Percentiles rank a stretch among this genome's conserved stretches.
These are phyloP conservation scores for Poliocrania exsul DNA, from an alignment of 2,797 vertebrate species.

Conservation along the genomic window DNA sequence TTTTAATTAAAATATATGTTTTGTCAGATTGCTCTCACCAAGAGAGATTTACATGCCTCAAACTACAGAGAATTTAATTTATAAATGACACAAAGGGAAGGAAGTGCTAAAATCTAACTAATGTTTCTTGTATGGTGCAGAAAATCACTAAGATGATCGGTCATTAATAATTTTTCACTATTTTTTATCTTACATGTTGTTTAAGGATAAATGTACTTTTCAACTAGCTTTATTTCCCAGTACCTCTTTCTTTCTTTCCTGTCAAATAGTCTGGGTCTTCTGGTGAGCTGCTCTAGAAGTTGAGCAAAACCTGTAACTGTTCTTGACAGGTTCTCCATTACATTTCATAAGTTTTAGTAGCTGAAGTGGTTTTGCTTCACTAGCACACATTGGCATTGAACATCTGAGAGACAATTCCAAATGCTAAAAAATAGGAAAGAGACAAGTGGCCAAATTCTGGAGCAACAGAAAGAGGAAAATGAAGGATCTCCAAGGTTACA, in stretches of 20 bases:
- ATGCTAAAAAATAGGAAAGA: neutral
- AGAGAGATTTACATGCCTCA: neutral
- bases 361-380: neutral
- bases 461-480: neutral
- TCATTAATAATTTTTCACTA: neutral
- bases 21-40: neutral
- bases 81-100: neutral
- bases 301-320: neutral
- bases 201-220: neutral
- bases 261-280: neutral
- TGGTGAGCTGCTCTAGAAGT: neutral
- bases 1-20: slow-evolving; percentile 9
- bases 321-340: neutral
- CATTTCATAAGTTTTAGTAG: neutral
- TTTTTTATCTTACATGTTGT: neutral
- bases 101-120: neutral
- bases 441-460: neutral
- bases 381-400: neutral
- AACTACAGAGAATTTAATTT: neutral
- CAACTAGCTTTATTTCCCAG: neutral
- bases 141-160: neutral
- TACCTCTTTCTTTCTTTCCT: neutral
- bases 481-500: neutral
- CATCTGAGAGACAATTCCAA: neutral
- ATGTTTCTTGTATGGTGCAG: neutral